phyloP scores from a whole-genome alignment of 2,113 vertebrate species.

The Corythornis madagascariensis region DNA sequence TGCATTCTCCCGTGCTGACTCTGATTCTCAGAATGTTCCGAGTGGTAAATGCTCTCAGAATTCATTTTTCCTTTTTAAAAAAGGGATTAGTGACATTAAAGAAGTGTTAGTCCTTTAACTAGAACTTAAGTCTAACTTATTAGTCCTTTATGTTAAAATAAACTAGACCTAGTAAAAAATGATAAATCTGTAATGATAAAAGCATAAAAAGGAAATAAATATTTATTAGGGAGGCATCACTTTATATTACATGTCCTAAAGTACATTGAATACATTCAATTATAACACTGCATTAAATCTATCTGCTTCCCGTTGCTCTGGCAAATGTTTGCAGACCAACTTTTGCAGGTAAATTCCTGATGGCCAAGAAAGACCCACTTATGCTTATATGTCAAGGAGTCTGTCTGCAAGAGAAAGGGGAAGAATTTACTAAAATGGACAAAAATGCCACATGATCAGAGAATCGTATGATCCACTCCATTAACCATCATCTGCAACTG shows the following conservation, averaged over 20 bases:
- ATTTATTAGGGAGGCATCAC: not conserved
- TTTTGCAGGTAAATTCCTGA: not conserved
- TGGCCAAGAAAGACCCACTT: accelerated
- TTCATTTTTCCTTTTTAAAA: not conserved
- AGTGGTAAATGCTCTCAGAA: not conserved
- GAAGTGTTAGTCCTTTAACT: not conserved
- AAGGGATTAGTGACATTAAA: not conserved
- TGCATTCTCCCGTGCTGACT: not conserved
- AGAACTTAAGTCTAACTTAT: not conserved
- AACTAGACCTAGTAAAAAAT: not conserved
- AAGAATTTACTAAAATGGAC: not conserved
- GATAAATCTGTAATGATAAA: not conserved
- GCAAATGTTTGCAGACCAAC: not conserved
- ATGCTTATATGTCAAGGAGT: accelerated
- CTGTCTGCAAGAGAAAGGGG: too few species aligned
- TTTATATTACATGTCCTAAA: not conserved
- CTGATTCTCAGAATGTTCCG: not conserved
- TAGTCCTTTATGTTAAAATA: not conserved
- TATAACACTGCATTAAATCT: too few species aligned
- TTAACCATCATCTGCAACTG: not conserved
- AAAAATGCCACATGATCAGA: not conserved
- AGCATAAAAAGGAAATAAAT: not conserved
- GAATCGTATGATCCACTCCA: accelerated
- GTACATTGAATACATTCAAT: not conserved
- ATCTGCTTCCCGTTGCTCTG: not conserved